Percentiles rank a stretch among this genome's conserved stretches.
Evolutionary conservation across 2,113 vertebrate genomes (phyloP).

Genomic region (Pyxicephalus adspersus): DNA sequence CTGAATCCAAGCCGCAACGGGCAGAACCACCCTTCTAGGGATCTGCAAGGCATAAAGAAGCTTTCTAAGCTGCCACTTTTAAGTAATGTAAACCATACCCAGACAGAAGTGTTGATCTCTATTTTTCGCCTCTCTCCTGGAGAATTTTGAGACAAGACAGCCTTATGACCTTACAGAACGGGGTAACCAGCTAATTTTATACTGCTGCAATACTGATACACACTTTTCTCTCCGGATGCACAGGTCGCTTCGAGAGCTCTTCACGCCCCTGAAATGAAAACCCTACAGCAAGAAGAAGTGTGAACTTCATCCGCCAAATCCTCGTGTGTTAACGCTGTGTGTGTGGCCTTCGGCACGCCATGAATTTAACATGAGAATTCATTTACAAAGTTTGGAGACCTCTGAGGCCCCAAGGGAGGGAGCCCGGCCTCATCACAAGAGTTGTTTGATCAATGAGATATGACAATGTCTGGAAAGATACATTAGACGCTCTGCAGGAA

Average conservation of each 20-base stretch:
- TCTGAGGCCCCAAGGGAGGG: conserved; percentile 36
- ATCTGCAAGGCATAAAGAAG: too few relatives aligned
- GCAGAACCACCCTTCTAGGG: too few relatives aligned
- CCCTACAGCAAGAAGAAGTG: conserved; percentile 10
- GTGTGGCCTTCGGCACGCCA: conserved; percentile 28
- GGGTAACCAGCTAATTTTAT: neutral
- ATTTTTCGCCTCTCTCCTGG: too few relatives aligned
- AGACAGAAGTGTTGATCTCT: too few relatives aligned
- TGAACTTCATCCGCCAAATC: neutral
- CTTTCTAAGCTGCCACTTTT: too few relatives aligned
- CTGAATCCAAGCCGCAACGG: too few relatives aligned
- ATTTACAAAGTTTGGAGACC: conserved; percentile 46
- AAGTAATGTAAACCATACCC: too few relatives aligned
- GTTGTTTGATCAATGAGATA: conserved; percentile 47
- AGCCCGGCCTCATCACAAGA: conserved; percentile 20
- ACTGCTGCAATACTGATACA: neutral
- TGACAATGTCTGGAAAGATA: conserved; percentile 28
- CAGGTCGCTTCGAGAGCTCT: conserved; percentile 8
- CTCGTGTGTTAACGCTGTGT: neutral
- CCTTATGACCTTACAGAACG: neutral
- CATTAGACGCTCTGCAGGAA: conserved; percentile 23
- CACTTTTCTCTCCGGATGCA: neutral
- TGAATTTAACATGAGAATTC: conserved; percentile 57
- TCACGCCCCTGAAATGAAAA: conserved; percentile 15
- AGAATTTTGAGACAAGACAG: neutral